A percentile compares a stretch with the other conserved stretches of the same genome.
Conservation (phyloP, 1,140 invertebrate species). For the Thalassaphorura encarpata region DNA sequence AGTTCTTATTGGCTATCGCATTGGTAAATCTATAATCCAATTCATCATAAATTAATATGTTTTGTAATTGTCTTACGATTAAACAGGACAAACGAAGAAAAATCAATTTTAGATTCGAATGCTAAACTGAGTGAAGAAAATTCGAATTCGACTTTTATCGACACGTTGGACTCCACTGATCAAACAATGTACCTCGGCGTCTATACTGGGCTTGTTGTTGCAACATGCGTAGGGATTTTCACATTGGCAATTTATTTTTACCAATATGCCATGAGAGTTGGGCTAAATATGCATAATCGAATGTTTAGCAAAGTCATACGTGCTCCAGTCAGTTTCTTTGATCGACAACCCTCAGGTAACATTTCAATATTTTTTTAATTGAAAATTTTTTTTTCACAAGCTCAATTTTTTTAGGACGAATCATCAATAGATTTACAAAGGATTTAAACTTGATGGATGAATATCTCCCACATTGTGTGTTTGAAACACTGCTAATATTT, state of each 20-base stretch:
- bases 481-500: slow-evolving; percentile 34
- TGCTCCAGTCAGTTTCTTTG: slow-evolving; percentile 79
- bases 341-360: slow-evolving; percentile 59
- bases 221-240: slow-evolving; percentile 10
- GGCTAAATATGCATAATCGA: slow-evolving; percentile 65
- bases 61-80: background rate
- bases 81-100: slow-evolving; percentile 17
- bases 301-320: slow-evolving; percentile 63
- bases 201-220: slow-evolving; percentile 22
- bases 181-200: slow-evolving; percentile 7
- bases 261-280: slow-evolving; percentile 64
- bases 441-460: slow-evolving; percentile 47
- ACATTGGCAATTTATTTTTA: slow-evolving; percentile 54
- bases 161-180: background rate
- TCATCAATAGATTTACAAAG: slow-evolving; percentile 37
- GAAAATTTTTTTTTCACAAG: background rate
- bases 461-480: slow-evolving; percentile 44
- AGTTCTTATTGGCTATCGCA: slow-evolving; percentile 23
- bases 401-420: slow-evolving; percentile 15
- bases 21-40: too few relatives aligned
- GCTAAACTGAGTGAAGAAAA: background rate
- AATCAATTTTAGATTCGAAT: too few relatives aligned
- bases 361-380: background rate
- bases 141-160: background rate
- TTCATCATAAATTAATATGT: background rate